Evolutionary conservation across 2,888 invertebrate genomes (phyloP), one percentile per base, ranked within the genome.

Genomic region (Phasia obesa): DNA sequence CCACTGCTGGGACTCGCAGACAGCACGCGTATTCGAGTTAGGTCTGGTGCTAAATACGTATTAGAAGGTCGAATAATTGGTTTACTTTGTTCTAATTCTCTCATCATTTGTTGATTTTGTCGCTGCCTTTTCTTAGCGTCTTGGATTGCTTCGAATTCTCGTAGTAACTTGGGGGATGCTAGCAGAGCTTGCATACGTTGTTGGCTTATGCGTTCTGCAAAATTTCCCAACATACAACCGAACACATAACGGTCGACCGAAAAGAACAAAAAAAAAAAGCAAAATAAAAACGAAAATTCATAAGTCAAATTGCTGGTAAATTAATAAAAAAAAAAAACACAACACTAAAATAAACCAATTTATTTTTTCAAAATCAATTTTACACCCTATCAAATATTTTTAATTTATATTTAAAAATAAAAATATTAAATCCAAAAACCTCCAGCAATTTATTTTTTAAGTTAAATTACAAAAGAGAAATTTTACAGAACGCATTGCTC

Each of bases 201-300:
- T 84, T 88, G 87, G 86, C 90, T 89, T 86, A 91, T 88, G 87
- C 91, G 91, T 88, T 91, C 91, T 91, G 90, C 86, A 89, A 88
- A 89, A 87, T 87, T 85, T 84, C 77, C 67, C 82, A 69, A 80
- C 31, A 71, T 64, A 73, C 62, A 81, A 64, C 57, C 64, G 73
- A n/a, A n/a, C 70, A 84, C 79, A 84, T 79, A 85, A 86, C 85
- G 31, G 70, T 86, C 84, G 84, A 71, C 55, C 79, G 69, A 67
- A 81, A 65, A 76, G 69, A 85, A 87, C 70, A 59, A 44, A 87
- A 87, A 86, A n/a, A n/a, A 88, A 86, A 83, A 86, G 70, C 64
- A 86, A 86, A 87, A 86, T 85, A 84, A 85, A 86, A 87, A 88
- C 87, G 87, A 74, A 86, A 87, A 87, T 87, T 86, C 85, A 86